A percentile compares a stretch with the other conserved stretches of the same genome.
phyloP scores from a whole-genome alignment of 2,797 vertebrate species.

The Macropus fuliginosus region DNA sequence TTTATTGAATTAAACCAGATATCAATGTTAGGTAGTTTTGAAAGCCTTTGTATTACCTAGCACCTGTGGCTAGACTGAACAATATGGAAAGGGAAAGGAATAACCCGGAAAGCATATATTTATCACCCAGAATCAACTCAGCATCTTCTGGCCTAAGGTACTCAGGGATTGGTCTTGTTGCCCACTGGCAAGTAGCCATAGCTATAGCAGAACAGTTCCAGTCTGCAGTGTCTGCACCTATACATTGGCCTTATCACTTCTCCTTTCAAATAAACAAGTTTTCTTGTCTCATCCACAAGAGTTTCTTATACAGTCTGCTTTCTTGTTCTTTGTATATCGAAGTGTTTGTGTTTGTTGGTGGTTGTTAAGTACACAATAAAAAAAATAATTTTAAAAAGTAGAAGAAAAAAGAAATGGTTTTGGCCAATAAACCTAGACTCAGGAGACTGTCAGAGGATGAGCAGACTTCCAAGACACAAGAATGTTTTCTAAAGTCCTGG shows the following conservation, averaged over 20 bases:
- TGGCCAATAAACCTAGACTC: not conserved
- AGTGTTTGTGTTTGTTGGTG: not conserved
- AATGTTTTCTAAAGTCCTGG: not conserved
- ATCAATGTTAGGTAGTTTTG: not conserved
- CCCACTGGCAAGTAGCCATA: not conserved
- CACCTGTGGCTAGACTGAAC: not conserved
- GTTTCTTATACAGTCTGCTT: not conserved
- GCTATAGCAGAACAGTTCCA: not conserved
- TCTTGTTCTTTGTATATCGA: not conserved
- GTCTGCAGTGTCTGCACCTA: not conserved
- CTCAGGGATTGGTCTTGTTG: not conserved
- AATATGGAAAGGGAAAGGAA: not conserved
- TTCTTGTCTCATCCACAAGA: not conserved
- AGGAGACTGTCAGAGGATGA: not conserved
- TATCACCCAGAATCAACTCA: not conserved
- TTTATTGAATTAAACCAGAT: not conserved
- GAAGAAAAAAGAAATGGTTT: not conserved
- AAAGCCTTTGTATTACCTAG: not conserved
- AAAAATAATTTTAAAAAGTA: not conserved
- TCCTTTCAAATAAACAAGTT: not conserved
- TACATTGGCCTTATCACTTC: not conserved
- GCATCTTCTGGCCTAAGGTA: not conserved
- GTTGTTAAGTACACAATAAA: not conserved
- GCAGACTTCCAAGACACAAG: not conserved
- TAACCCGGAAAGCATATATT: not conserved